These are phyloP conservation scores for Parapsyche elsis DNA, from an alignment of 1,140 invertebrate species.

Conservation along the genomic window DNA sequence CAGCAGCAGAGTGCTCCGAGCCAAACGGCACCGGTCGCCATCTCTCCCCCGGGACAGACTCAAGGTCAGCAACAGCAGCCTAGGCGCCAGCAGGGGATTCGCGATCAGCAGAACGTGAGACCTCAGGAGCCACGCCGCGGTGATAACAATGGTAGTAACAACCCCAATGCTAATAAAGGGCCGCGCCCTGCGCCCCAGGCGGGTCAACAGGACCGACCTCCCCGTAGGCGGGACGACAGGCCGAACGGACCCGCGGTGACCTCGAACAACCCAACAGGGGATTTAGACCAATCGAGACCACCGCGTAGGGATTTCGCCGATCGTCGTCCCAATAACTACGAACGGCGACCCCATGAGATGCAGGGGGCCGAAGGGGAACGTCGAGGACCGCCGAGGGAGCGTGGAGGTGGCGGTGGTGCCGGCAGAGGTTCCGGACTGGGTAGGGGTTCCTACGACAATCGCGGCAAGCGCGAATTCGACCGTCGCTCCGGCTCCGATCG, in stretches of 20 bases:
- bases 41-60: neutral
- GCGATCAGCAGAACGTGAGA: slow-evolving; percentile 33
- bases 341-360: slow-evolving; percentile 61
- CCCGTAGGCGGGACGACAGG: neutral
- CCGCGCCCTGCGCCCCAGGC: neutral
- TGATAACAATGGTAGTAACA: too few species aligned
- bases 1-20: neutral
- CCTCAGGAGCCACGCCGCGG: neutral
- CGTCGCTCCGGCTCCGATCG: slow-evolving; percentile 94
- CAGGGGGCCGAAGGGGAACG: slow-evolving; percentile 64
- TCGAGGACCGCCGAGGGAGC: slow-evolving; percentile 48
- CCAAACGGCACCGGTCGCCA: neutral
- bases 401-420: slow-evolving; percentile 63
- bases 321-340: slow-evolving; percentile 71
- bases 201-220: neutral
- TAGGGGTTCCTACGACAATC: slow-evolving; percentile 72
- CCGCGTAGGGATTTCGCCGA: slow-evolving; percentile 59
- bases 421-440: slow-evolving; percentile 60
- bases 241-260: slow-evolving; percentile 15
- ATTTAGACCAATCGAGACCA: slow-evolving; percentile 61
- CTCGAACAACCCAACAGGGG: neutral
- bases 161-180: neutral
- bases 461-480: slow-evolving; percentile 92
- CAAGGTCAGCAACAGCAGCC: slow-evolving; percentile 25
- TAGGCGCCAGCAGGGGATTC: slow-evolving; percentile 42